These are phyloP conservation scores for Planococcus citri DNA, from an alignment of 1,140 invertebrate species.

Conservation along the genomic window DNA sequence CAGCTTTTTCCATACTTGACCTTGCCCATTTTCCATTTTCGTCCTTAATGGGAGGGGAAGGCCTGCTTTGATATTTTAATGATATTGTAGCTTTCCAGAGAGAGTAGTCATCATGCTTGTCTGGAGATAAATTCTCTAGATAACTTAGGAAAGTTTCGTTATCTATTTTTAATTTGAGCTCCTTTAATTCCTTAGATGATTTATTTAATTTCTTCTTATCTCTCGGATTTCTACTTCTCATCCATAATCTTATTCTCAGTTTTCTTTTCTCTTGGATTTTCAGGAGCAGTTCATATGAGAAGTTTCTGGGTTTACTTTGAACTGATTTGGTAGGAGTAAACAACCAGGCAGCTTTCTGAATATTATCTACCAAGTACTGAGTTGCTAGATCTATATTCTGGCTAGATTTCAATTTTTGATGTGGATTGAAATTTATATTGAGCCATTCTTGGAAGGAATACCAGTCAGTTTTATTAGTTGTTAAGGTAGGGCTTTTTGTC, in stretches of 20 bases:
- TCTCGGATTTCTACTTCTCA: background rate
- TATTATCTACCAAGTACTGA: background rate
- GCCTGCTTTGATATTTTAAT: background rate
- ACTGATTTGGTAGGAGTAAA: background rate
- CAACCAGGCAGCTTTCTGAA: slow-evolving; percentile 14
- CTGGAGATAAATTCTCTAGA: background rate
- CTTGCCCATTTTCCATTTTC: no score
- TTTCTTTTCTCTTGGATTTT: slow-evolving; percentile 21
- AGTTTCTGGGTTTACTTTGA: slow-evolving; percentile 9
- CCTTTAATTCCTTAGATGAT: background rate
- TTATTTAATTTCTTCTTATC: background rate
- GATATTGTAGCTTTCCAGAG: no score
- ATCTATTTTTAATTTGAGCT: background rate
- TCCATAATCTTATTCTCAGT: background rate
- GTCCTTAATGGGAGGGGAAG: background rate
- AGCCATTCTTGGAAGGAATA: slow-evolving; percentile 11
- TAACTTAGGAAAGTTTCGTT: background rate
- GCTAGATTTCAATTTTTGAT: slow-evolving; percentile 10
- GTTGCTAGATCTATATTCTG: slow-evolving; percentile 10
- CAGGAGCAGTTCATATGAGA: background rate
- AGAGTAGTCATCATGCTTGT: background rate
- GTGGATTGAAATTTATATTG: slow-evolving; percentile 13
- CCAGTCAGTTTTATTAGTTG: slow-evolving; percentile 4
- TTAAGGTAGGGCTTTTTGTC: background rate
- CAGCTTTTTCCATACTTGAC: no score